These are phyloP conservation scores for Cottus gobio DNA, from an alignment of 2,113 vertebrate genomes.

Conservation along the genomic window DNA sequence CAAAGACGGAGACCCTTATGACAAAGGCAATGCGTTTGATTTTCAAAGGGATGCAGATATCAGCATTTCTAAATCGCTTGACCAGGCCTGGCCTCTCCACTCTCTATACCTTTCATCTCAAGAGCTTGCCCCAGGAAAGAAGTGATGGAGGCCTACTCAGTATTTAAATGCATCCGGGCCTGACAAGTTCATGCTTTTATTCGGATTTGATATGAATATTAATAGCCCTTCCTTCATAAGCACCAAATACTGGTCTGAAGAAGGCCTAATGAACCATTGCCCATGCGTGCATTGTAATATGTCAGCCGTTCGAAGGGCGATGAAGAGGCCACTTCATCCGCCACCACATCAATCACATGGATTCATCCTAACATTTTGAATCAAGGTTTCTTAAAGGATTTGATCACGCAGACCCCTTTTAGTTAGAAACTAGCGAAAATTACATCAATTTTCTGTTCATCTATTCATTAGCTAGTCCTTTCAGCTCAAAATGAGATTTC, in stretches of 20 bases:
- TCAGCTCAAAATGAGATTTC: neutral
- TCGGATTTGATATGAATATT: conserved; percentile 76
- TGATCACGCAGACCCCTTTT: neutral
- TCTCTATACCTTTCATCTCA: conserved; percentile 82
- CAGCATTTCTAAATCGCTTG: conserved; percentile 77
- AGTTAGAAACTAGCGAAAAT: neutral
- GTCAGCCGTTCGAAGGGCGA: conserved; percentile 30
- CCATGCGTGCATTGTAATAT: conserved; percentile 42
- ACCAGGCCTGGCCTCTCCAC: conserved; percentile 71
- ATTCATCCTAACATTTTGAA: conserved; percentile 28
- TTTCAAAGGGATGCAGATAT: conserved; percentile 85
- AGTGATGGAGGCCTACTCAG: conserved; percentile 76
- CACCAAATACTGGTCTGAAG: conserved; percentile 48
- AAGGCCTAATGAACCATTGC: conserved; percentile 53
- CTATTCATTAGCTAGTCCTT: neutral
- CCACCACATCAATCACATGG: conserved; percentile 18
- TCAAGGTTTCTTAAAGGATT: neutral
- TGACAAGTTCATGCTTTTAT: conserved; percentile 75
- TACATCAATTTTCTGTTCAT: neutral
- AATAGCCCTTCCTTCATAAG: conserved; percentile 64
- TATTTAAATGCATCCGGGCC: conserved; percentile 77
- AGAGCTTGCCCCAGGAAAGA: conserved; percentile 75
- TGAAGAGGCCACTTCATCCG: conserved; percentile 52
- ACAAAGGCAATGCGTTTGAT: conserved; percentile 72
- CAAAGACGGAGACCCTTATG: conserved; percentile 66